Evolutionary conservation across 2,888 invertebrate species (phyloP), one percentile per base, ranked within the genome.

Genomic region (Trilocha varians): DNA sequence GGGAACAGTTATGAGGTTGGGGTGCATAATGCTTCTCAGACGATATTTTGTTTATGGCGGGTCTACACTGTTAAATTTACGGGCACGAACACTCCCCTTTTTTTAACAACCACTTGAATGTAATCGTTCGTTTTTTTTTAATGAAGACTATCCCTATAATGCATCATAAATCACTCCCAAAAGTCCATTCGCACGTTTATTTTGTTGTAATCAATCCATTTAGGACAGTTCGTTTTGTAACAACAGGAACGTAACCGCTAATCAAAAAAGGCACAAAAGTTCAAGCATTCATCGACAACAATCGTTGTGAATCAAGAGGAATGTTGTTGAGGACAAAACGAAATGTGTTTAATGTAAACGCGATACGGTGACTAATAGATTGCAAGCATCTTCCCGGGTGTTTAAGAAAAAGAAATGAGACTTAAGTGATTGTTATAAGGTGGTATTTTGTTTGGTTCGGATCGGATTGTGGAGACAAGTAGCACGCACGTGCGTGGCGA

Each of bases 211-310:
- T 18, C 18, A 18, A 18, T 18, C 8, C 5, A 55, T 47, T 54
- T 34, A 58, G 51, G 56, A 56, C 53, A 54, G 64, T 57, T 55
- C 45, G 45, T 50, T 67, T 64, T 67, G 70, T 73, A 70, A 70
- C 25, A 41, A 32, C 32, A 34, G 16, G 33, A 41, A 25, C 40
- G 71, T 71, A 76, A 77, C 77, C 70, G 75, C 74, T 78, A 78
- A 78, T 80, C 70, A 73, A 75, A 80, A 76, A 79, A 76, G 72
- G 71, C 67, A 58, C 75, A 72, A 82, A 78, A 83, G 82, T 82
- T 83, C 78, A 80, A 79, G 73, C 74, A 71, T 70, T 68, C 69
- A 70, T 73, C 75, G 67, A 67, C 69, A 65, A 70, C 70, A 68
- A 71, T 74, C 74, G 70, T 67, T 67, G 62, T 68, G 64, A 66